Base-by-base conservation (phyloP, 2,797 vertebrate species). In the Xyrichtys novacula region DNA sequence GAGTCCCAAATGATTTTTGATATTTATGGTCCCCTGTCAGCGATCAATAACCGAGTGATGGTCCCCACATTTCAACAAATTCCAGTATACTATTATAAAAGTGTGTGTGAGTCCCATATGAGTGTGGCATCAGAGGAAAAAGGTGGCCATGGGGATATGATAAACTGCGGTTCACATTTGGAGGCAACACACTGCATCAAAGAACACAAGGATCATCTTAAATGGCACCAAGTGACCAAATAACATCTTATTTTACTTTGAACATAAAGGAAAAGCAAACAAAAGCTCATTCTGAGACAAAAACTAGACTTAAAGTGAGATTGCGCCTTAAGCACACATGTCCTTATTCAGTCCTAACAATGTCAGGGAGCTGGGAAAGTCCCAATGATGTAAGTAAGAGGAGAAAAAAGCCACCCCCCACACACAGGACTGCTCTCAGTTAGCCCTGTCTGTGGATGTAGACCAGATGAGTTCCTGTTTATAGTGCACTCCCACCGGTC, bases 401-500 rank as follows among this genome's bases (percentile, higher is more conserved):
- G 42, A 29, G 26, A 48, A 36, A 71, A 64, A 78, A 52, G n/a
- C 49, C 57, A 48, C 68, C 36, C 67, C 75, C 64, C 78, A 71
- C 71, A 71, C 71, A 65, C 71, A 46, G 63, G 65, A 70, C 65
- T 58, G 70, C 31, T 61, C 49, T 60, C 36, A 66, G 47, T 65
- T 26, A 71, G 75, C 54, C 76, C 76, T 76, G 72, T 4, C 17
- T 74, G 71, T 79, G 62, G 70, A 74, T 55, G 62, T 48, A 15
- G 68, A 84, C 78, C 73, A 76, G 74, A 71, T 34, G 60, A 59
- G 62, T 65, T 73, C 71, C 64, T 74, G 83, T 80, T 81, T 65
- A 83, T 78, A 80, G 73, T 80, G 75, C 78, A 81, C 64, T 79
- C 70, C 68, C 72, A 56, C 73, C 29, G 71, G 61, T 78, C 71